phyloP scores from a whole-genome alignment of 2,888 invertebrate species.

The Sturmia bella region DNA sequence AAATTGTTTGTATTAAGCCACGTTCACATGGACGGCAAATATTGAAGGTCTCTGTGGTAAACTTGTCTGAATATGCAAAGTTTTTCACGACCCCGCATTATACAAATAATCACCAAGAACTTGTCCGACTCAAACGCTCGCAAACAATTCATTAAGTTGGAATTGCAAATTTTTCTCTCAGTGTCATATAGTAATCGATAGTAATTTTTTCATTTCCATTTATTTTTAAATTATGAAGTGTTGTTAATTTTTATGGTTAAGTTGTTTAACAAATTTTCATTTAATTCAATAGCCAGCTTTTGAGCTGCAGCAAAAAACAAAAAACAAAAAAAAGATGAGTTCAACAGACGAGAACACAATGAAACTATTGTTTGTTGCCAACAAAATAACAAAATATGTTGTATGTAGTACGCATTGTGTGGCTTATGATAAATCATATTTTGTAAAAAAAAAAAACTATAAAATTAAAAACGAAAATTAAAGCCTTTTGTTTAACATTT shows the following conservation, averaged over 20 bases:
- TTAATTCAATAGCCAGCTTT: constrained; percentile 38
- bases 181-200: constrained; percentile 31
- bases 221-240: constrained; percentile 20
- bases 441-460: constrained; percentile 5
- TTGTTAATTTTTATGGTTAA: constrained; percentile 53
- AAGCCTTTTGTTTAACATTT: constrained; percentile 35
- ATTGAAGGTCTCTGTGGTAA: too few species aligned
- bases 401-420: constrained; percentile 26
- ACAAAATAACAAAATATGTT: background rate
- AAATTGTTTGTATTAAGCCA: too few species aligned
- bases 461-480: constrained; percentile 13
- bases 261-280: constrained; percentile 36
- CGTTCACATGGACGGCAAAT: too few species aligned
- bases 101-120: too few species aligned
- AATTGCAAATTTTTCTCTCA: background rate
- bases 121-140: too few species aligned
- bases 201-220: constrained; percentile 15
- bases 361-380: constrained; percentile 45
- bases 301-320: constrained; percentile 7
- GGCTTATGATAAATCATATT: constrained; percentile 53
- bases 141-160: too few species aligned
- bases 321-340: background rate
- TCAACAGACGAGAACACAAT: constrained; percentile 18
- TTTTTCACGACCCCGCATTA: too few species aligned
- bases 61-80: too few species aligned